Evolutionary conservation across 2,888 invertebrate species (phyloP), one percentile per base, ranked within the genome.

Genomic region (Parnassius glacialis): DNA sequence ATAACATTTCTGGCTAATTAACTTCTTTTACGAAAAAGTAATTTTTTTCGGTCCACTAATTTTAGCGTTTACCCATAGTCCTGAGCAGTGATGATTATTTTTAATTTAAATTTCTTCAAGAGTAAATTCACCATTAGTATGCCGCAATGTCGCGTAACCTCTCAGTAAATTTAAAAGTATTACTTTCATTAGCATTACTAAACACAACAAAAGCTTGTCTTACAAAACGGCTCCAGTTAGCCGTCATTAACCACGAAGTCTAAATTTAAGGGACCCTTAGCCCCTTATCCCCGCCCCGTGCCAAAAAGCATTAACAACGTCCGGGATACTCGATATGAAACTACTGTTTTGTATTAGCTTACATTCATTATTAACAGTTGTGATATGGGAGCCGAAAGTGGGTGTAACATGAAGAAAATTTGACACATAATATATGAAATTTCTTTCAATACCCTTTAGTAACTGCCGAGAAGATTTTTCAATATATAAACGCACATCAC

Each of bases 301-400:
- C 71, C 74, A 76, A 79, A 81, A 77, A 72, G 67, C 72, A 73
- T 78, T 74, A 74, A 74, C 69, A 65, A 65, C 58, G 62, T 65
- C 67, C 13, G 48, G 65, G 76, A 68, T 67, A 77, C 64, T 65
- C 63, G 77, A 79, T 70, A 73, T 74, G 63, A 68, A 74, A 79
- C 83, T 77, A 76, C 77, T 80, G 83, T 79, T 79, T 69, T 68
- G 80, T 80, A 69, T 86, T 74, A 75, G 61, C 69, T 87, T 83
- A 81, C 84, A 71, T 79, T 86, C 81, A 87, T 84, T 82, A 78
- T 74, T 68, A 67, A 73, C 71, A 74, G 78, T 61, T 59, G 57
- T 43, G 52, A 50, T 52, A 59, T 59, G 34, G 64, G 68, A 75
- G 69, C 69, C 61, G 61, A 70, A 68, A 67, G 66, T 69, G 70